Percentiles rank a stretch among this genome's conserved stretches.
phyloP scores from a whole-genome alignment of 92 coral and sea anemone species.

The Phenganax marumi region DNA sequence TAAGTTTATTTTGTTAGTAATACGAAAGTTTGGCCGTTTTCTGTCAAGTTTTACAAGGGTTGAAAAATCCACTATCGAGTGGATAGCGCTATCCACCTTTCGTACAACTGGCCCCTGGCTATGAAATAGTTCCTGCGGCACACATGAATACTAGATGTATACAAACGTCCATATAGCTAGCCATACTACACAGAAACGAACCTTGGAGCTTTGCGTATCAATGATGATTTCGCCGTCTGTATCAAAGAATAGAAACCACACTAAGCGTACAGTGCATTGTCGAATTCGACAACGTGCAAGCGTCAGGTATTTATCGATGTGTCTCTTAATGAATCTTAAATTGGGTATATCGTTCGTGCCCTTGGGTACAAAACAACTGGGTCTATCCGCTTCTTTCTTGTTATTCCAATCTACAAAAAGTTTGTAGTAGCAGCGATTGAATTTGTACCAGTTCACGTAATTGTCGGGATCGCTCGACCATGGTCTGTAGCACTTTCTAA shows the following conservation, averaged over 20 bases:
- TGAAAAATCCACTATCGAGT: no score
- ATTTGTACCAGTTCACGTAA: neutral
- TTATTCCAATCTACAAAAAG: neutral
- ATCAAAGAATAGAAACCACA: slow-evolving; percentile 83
- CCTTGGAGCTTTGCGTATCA: slow-evolving; percentile 51
- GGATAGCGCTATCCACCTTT: no score
- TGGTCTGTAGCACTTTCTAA: slow-evolving; percentile 16
- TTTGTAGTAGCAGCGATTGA: slow-evolving; percentile 3
- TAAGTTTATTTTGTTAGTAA: no score
- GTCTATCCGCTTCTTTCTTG: neutral
- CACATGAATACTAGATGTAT: no score
- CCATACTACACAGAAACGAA: no score
- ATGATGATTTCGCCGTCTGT: slow-evolving; percentile 67
- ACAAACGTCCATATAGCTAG: no score
- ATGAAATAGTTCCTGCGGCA: no score
- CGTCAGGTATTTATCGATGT: slow-evolving; percentile 51
- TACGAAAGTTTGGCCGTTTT: no score
- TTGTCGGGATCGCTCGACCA: neutral
- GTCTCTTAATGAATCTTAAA: slow-evolving; percentile 56
- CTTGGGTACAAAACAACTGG: slow-evolving; percentile 32
- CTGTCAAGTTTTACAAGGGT: no score
- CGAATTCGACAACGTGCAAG: slow-evolving; percentile 66
- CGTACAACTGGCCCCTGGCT: no score
- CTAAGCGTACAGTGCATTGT: slow-evolving; percentile 90
- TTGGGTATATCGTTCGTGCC: slow-evolving; percentile 28